phyloP scores from a whole-genome alignment of 1,140 invertebrate species.

The Hermetia illucens region DNA sequence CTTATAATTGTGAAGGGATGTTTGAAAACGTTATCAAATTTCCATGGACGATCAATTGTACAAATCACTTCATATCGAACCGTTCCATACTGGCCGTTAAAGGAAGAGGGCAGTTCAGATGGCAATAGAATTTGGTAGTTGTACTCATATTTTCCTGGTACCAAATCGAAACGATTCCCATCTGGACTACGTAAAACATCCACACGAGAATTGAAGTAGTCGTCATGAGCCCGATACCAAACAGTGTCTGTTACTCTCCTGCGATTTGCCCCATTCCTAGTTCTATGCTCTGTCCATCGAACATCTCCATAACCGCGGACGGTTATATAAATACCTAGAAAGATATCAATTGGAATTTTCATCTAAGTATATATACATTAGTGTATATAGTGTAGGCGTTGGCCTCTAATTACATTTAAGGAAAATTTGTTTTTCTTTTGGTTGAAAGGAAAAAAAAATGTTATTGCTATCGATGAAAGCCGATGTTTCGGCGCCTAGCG shows the following conservation, averaged over 20 bases:
- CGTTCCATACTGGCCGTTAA: conserved; percentile 53
- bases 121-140: conserved; percentile 42
- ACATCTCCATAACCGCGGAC: conserved; percentile 42
- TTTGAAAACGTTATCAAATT: conserved; percentile 57
- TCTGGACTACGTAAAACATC: conserved; percentile 21
- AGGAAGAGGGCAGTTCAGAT: conserved; percentile 46
- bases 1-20: conserved; percentile 55
- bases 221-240: conserved; percentile 16
- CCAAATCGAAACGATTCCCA: conserved; percentile 38
- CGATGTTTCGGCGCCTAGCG: too few relatives aligned
- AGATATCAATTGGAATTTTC: too few relatives aligned
- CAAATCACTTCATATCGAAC: conserved; percentile 53
- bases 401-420: too few relatives aligned
- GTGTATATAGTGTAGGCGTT: too few relatives aligned
- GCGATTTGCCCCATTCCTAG: conserved; percentile 30
- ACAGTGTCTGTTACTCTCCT: conserved; percentile 15
- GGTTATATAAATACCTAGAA: conserved; percentile 37
- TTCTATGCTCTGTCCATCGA: conserved; percentile 39
- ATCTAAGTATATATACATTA: too few relatives aligned
- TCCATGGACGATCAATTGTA: conserved; percentile 55
- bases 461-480: too few relatives aligned
- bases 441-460: too few relatives aligned
- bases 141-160: conserved; percentile 39
- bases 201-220: conserved; percentile 21
- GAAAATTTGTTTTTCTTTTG: too few relatives aligned